Percentiles rank a stretch among this genome's conserved stretches.
Evolutionary conservation across 2,113 vertebrate genomes (phyloP).

Genomic region (Junco hyemalis): DNA sequence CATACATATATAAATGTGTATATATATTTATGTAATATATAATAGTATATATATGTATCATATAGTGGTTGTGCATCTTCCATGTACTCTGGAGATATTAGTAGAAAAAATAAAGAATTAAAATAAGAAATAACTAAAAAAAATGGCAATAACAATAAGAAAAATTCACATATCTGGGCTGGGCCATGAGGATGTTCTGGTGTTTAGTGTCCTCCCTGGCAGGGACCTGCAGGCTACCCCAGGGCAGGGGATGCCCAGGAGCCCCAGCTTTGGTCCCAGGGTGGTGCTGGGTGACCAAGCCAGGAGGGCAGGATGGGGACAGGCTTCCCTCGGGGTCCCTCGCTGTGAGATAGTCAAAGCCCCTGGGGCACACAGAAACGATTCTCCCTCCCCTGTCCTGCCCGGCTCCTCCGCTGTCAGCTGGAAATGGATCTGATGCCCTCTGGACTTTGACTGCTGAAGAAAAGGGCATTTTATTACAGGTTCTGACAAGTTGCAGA

Average conservation of each 20-base stretch:
- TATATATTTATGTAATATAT: too few species aligned
- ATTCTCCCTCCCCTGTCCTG: background rate
- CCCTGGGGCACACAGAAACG: conserved; percentile 5
- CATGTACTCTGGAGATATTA: background rate
- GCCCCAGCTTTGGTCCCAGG: background rate
- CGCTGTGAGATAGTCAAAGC: conserved; percentile 23
- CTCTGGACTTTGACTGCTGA: conserved; percentile 73
- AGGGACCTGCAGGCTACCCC: accelerated
- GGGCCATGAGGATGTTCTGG: background rate
- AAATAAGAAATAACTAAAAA: background rate
- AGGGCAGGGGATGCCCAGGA: background rate
- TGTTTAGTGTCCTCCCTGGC: background rate
- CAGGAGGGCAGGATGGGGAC: accelerated
- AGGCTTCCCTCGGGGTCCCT: background rate
- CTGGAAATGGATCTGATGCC: conserved; percentile 79
- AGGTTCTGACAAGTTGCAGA: conserved; percentile 80
- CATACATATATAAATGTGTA: too few species aligned
- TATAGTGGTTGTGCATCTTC: accelerated
- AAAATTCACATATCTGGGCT: background rate
- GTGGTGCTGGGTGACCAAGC: background rate
- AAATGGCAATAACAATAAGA: background rate
- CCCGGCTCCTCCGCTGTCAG: conserved; percentile 59
- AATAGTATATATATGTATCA: too few species aligned
- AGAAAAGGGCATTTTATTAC: conserved; percentile 77
- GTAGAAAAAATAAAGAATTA: background rate